Base-by-base conservation (phyloP, 2,113 vertebrate genomes). In the Ifrita kowaldi region DNA sequence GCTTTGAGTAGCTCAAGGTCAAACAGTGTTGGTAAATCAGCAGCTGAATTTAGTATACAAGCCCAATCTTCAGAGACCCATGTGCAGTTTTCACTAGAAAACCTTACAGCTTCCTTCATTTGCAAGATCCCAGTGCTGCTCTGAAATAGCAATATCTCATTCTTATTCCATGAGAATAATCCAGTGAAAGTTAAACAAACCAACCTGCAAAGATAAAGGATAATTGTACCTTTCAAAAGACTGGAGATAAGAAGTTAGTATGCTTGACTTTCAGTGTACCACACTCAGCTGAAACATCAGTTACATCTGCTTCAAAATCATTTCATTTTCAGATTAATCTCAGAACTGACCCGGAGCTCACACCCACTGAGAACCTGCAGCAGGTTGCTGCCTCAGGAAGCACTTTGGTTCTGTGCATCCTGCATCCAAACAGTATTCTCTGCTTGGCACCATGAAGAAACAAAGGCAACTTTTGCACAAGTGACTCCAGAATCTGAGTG, bases 101-200 rank as follows among this genome's bases (percentile, higher is more conserved):
- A 88, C 57, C 92, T 84, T 60, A 39, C 69, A 65, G 65, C 86
- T 92, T 65, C 79, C 44, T 79, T 86, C 79, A 63, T 94, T 95
- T 88, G 32, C 87, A 73, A 90, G 64, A 65, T 86, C 53, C 79
- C 79, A 84, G 56, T 11, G 64, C 79, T 78, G 60, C 76, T 37
- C 52, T 82, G 60, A 83, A 94, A 78, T 35, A 76, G 47, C 86
- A 88, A 10, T 32, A 59, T 62, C 93, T 96, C 71, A 78, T 95
- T 96, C 82, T 82, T 69, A 86, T 86, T 90, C 95, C 73, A 53
- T 9, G 18, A 94, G 76, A 93, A 90, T 10, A 87, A 89, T 11
- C 20, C 73, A 87, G 41, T 30, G 71, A 65, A 81, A 96, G 77
- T 89, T 92, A 97, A 97, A 94, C 82, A 96, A 96, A 88, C 64